Percentiles rank a stretch among this genome's conserved stretches.
These are phyloP conservation scores for Menura novaehollandiae DNA, from an alignment of 2,113 vertebrate genomes.

Conservation along the genomic window DNA sequence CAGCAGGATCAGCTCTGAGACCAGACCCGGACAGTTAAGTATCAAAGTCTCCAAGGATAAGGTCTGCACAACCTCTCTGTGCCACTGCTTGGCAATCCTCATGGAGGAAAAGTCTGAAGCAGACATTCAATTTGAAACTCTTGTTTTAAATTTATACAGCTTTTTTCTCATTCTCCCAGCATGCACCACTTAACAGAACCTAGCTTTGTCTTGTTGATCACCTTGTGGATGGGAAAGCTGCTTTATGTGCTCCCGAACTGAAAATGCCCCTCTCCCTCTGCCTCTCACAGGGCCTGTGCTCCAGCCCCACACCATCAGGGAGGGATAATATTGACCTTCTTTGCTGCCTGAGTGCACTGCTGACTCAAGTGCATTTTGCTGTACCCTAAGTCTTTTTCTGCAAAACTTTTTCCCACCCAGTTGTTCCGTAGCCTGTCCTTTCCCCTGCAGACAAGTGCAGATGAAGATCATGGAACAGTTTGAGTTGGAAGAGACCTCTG, in stretches of 20 bases:
- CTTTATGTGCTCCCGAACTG: not conserved
- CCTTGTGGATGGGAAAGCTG: not conserved
- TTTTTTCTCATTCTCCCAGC: not conserved
- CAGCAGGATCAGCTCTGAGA: not conserved
- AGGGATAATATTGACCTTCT: not conserved
- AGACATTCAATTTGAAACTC: not conserved
- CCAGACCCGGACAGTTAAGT: not conserved
- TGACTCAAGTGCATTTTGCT: not conserved
- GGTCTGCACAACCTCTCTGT: not conserved
- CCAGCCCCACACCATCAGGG: fast-evolving
- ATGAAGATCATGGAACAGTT: not conserved
- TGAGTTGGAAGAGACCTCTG: not conserved
- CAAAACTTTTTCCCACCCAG: not conserved
- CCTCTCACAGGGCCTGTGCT: not conserved
- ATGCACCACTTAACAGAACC: not conserved
- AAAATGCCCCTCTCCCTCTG: not conserved
- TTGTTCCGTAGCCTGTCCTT: not conserved
- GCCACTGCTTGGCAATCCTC: not conserved
- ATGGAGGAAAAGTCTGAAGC: not conserved
- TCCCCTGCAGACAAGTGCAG: not conserved
- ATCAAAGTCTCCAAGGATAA: not conserved
- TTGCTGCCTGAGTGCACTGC: not conserved
- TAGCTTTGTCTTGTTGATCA: not conserved
- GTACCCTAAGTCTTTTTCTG: not conserved
- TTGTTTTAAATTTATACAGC: not conserved